Evolutionary conservation across 2,113 vertebrate genomes (phyloP).

Genomic region (Plecotus auritus): DNA sequence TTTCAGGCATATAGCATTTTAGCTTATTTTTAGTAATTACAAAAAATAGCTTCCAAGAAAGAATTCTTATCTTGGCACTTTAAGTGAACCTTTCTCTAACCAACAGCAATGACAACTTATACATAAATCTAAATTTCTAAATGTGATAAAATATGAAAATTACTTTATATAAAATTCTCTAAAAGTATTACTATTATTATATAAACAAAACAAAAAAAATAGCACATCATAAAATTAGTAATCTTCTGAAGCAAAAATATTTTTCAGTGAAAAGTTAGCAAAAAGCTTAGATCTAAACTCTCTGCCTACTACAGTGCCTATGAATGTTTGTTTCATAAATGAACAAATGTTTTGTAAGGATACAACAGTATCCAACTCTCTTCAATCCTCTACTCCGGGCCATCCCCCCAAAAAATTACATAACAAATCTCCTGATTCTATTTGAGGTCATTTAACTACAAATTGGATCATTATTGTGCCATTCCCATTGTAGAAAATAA

Average conservation of each 20-base stretch:
- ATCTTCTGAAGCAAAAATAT: background rate
- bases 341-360: conserved; percentile 21
- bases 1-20: conserved; percentile 32
- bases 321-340: conserved; percentile 7
- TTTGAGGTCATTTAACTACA: conserved; percentile 36
- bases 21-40: conserved; percentile 17
- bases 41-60: conserved; percentile 54
- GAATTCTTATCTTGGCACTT: background rate
- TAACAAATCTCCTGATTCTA: conserved; percentile 2
- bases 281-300: background rate
- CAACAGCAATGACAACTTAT: background rate
- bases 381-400: background rate
- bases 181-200: background rate
- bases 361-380: background rate
- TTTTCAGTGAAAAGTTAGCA: conserved; percentile 27
- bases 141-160: conserved; percentile 42
- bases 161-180: conserved; percentile 16
- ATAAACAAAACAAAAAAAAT: conserved; percentile 30
- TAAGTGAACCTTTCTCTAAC: conserved; percentile 10
- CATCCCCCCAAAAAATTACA: background rate
- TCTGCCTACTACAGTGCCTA: background rate
- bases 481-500: background rate
- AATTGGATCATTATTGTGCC: background rate
- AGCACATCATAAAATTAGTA: background rate
- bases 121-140: conserved; percentile 1